Evolutionary conservation across 1,140 invertebrate genomes (phyloP).

Genomic region (Pogonomyrmex californicus): DNA sequence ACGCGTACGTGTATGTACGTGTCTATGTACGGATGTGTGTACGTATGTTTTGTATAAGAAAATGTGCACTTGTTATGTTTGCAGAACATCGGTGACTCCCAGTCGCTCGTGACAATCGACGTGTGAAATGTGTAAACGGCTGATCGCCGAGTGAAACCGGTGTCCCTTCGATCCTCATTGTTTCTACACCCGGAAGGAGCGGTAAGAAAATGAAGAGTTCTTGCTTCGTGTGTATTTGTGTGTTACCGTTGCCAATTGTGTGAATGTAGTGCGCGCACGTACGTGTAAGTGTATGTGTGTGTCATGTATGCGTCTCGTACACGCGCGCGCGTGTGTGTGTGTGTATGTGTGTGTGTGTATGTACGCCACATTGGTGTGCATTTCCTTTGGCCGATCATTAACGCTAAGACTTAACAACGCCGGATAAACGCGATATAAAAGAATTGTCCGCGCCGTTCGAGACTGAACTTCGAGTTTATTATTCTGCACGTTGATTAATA

Average conservation of each 20-base stretch:
- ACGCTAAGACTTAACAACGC: constrained; percentile 74
- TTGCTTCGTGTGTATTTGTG: background rate
- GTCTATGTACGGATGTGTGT: constrained; percentile 21
- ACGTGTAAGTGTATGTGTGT: background rate
- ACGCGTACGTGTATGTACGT: constrained; percentile 33
- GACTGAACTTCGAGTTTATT: constrained; percentile 53
- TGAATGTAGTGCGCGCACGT: background rate
- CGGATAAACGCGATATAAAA: constrained; percentile 75
- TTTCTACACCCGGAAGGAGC: constrained; percentile 32
- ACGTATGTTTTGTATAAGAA: constrained; percentile 15
- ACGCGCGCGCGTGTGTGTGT: constrained; percentile 14
- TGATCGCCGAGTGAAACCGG: constrained; percentile 7
- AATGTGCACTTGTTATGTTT: constrained; percentile 23
- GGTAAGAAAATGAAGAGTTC: constrained; percentile 39
- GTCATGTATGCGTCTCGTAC: background rate
- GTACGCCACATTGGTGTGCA: constrained; percentile 63
- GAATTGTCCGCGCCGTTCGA: constrained; percentile 70
- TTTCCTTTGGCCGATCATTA: constrained; percentile 73
- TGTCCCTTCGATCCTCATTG: constrained; percentile 16
- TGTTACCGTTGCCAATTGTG: background rate
- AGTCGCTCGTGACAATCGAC: background rate
- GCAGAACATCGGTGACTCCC: background rate
- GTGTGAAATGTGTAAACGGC: constrained; percentile 19
- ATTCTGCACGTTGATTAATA: constrained; percentile 25
- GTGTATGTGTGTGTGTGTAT: constrained; percentile 42